Conservation (phyloP, 2,797 vertebrate species). For the Sebastes aleutianus region DNA sequence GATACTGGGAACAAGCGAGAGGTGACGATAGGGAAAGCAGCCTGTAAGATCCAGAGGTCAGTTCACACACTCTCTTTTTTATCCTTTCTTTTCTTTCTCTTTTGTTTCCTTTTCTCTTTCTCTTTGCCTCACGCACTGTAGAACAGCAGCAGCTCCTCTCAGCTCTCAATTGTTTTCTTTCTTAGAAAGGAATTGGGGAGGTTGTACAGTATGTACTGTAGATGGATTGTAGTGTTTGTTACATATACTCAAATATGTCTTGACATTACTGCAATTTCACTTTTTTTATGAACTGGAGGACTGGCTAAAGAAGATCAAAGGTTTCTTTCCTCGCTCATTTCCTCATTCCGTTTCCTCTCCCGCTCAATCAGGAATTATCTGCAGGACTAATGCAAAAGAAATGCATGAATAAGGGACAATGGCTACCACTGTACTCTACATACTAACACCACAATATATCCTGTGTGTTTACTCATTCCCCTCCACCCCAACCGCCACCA, state of each 20-base stretch:
- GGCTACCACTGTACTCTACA: neutral
- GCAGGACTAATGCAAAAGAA: neutral
- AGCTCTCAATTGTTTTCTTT: neutral
- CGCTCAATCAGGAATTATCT: neutral
- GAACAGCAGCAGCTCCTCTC: neutral
- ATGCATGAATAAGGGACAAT: conserved; percentile 14
- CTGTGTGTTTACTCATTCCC: conserved; percentile 11
- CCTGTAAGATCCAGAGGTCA: conserved; percentile 81
- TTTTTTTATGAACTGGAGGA: neutral
- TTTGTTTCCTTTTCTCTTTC: neutral
- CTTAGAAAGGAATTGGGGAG: neutral
- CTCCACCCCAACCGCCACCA: neutral
- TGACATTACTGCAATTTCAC: neutral
- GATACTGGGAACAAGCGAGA: conserved; percentile 87
- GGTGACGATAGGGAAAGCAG: conserved; percentile 83
- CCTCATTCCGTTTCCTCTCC: neutral
- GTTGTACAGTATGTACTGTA: neutral
- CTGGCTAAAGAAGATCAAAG: neutral
- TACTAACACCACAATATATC: conserved; percentile 2
- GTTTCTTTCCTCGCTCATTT: neutral
- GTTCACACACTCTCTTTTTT: neutral
- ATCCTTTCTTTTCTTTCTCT: neutral
- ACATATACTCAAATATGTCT: neutral
- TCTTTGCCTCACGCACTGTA: neutral
- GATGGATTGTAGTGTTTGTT: neutral